Percentiles rank a stretch among this genome's conserved stretches.
Conservation (phyloP, 2,113 vertebrate genomes). For the Rhadina sibilatrix region DNA sequence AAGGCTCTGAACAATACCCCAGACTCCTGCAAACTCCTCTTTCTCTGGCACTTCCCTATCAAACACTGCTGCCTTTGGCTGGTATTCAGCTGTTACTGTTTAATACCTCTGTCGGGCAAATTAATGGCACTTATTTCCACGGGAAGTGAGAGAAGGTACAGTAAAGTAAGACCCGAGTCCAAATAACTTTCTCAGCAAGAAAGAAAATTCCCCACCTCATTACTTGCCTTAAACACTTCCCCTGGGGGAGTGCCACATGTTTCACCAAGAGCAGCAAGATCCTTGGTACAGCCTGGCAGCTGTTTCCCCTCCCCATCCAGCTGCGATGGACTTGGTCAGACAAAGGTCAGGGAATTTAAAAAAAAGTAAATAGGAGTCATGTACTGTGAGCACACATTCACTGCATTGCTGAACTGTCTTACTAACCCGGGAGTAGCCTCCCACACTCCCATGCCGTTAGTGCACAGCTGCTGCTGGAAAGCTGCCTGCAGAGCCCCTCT, state of each 20-base stretch:
- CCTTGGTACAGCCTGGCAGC: not conserved
- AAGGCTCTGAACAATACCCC: not conserved
- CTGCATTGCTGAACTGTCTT: constrained; percentile 26
- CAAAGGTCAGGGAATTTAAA: not conserved
- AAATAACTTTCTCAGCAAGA: not conserved
- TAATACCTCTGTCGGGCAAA: not conserved
- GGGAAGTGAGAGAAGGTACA: not conserved
- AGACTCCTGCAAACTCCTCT: not conserved
- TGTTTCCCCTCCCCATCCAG: not conserved
- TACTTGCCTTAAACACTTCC: constrained; percentile 22
- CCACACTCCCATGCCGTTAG: constrained; percentile 6
- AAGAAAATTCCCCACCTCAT: not conserved
- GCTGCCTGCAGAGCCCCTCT: not conserved
- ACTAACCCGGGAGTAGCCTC: not conserved
- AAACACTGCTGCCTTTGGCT: not conserved
- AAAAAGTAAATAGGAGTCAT: not conserved
- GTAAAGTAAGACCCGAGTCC: not conserved
- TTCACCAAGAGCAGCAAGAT: not conserved
- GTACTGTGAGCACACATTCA: not conserved
- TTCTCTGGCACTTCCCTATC: not conserved
- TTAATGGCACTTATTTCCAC: not conserved
- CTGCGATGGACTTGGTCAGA: not conserved
- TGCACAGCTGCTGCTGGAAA: constrained; percentile 53
- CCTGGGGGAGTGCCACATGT: accelerated
- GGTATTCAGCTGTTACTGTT: not conserved